Conservation (phyloP, 2,888 invertebrate species). For the Achlya flavicornis region DNA sequence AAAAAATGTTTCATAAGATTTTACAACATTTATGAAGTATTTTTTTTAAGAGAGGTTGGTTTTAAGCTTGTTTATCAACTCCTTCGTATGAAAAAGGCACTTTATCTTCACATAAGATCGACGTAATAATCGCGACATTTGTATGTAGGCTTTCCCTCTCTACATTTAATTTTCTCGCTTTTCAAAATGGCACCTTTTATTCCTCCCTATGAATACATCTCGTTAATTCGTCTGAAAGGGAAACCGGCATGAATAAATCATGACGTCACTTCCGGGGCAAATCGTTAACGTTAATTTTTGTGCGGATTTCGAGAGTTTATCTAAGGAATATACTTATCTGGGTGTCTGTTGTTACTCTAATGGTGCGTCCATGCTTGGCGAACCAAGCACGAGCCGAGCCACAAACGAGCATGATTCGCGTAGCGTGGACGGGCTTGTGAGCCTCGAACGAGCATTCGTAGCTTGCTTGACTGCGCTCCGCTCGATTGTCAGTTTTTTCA, state of each 20-base stretch:
- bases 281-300: constrained; percentile 38
- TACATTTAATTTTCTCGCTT: constrained; percentile 3
- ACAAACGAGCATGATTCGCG: no score
- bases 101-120: not conserved
- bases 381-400: no score
- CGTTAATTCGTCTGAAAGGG: constrained; percentile 49
- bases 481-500: no score
- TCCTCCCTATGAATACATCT: constrained; percentile 48
- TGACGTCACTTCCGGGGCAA: constrained; percentile 47
- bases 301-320: constrained; percentile 6
- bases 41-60: no score
- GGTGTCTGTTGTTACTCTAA: not conserved
- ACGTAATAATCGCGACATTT: not conserved
- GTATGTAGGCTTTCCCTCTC: not conserved
- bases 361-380: no score
- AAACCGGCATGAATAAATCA: constrained; percentile 54
- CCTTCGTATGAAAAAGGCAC: no score
- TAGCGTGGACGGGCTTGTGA: no score
- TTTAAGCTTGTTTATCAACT: no score
- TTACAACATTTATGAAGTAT: no score
- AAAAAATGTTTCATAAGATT: no score
- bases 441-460: no score
- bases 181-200: constrained; percentile 44
- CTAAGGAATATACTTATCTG: not conserved
- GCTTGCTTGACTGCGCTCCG: no score